phyloP scores from a whole-genome alignment of 1,140 invertebrate species.

The Aphelinus atriplicis region DNA sequence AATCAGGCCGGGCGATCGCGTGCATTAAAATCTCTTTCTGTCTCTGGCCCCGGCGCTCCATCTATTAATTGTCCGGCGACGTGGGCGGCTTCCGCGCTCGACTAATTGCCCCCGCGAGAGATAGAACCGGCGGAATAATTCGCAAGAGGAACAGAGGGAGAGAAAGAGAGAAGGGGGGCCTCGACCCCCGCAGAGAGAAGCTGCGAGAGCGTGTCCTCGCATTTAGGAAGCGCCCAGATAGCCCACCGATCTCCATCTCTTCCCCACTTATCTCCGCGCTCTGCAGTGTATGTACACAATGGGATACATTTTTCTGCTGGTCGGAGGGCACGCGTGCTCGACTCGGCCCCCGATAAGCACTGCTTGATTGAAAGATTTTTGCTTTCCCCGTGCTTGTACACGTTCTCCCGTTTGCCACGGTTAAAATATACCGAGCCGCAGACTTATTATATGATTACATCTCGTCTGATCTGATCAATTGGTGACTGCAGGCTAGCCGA shows the following conservation, averaged over 20 bases:
- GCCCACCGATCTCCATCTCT: not conserved
- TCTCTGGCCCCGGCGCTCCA: conserved; percentile 30
- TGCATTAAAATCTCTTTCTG: conserved; percentile 42
- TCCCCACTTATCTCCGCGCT: no score
- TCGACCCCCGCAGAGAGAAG: conserved; percentile 8
- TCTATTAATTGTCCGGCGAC: conserved; percentile 59
- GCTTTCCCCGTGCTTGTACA: no score
- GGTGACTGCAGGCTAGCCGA: no score
- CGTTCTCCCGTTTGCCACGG: no score
- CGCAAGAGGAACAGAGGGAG: conserved; percentile 18
- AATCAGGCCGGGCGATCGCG: conserved; percentile 44
- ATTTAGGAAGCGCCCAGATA: not conserved
- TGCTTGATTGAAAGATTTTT: no score
- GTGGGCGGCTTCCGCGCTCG: conserved; percentile 53
- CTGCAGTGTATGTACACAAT: no score
- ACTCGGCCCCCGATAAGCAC: no score
- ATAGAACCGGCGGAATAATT: conserved; percentile 49
- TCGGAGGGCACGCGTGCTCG: no score
- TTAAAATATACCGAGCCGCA: no score
- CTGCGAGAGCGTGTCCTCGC: not conserved
- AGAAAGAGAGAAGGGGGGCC: not conserved
- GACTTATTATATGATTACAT: no score
- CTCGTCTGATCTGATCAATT: no score
- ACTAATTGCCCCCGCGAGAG: conserved; percentile 53
- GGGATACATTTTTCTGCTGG: no score